Evolutionary conservation across 2,113 vertebrate species (phyloP).

Genomic region (human (Homo sapiens)): DNA sequence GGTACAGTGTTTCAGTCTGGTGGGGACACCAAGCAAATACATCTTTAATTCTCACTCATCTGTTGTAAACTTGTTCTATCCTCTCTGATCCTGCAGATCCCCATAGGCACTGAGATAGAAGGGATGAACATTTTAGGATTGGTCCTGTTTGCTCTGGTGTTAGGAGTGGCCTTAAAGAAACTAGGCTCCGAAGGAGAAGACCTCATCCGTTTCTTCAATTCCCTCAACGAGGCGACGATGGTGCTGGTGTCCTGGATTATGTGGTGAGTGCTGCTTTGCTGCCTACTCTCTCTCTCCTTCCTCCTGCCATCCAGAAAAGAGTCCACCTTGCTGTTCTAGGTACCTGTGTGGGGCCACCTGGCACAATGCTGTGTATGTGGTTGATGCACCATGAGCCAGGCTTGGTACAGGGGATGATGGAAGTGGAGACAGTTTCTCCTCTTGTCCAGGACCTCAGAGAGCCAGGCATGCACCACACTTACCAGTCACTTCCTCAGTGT

Average conservation of each 20-base stretch:
- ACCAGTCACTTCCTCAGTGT: not conserved
- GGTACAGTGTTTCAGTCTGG: not conserved
- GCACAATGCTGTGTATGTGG: not conserved
- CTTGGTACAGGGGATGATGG: not conserved
- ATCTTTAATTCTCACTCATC: not conserved
- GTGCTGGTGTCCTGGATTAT: conserved; percentile 99
- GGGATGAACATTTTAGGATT: conserved; percentile 99
- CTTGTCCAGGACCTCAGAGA: not conserved
- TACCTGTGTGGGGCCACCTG: not conserved
- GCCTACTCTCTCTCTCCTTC: not conserved
- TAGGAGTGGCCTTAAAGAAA: conserved; percentile 96
- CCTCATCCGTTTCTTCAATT: conserved; percentile 97
- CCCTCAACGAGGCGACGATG: conserved; percentile 99
- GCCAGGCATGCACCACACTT: not conserved
- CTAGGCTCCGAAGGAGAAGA: conserved; percentile 95
- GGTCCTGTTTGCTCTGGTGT: conserved; percentile 95
- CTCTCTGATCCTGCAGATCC: conserved; percentile 85
- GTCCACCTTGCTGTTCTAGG: not conserved
- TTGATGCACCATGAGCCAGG: not conserved
- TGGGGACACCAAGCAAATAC: not conserved
- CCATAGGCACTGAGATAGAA: conserved; percentile 89
- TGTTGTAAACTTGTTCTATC: not conserved
- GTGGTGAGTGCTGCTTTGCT: conserved; percentile 89
- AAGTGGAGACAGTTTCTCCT: not conserved
- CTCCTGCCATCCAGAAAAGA: not conserved